Conservation (phyloP, 2,888 invertebrate genomes). For the Dryocosmus kuriphilus region DNA sequence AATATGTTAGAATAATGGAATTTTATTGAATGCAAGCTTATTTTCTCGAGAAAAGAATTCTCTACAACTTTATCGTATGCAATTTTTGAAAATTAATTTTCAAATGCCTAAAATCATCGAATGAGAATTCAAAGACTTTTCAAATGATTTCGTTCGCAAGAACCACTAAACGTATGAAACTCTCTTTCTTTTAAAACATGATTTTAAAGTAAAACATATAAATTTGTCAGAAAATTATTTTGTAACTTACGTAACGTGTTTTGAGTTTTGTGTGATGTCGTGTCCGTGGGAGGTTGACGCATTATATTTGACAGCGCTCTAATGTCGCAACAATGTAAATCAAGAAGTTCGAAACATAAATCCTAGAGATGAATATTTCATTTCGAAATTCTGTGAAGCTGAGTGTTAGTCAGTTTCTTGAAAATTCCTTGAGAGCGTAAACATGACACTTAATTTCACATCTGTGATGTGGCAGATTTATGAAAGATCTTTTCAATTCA, state of each 20-base stretch:
- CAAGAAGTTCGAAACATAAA: not conserved
- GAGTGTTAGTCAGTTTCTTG: not conserved
- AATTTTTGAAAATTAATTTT: no score
- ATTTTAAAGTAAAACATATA: not conserved
- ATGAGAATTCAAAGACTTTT: no score
- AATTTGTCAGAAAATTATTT: not conserved
- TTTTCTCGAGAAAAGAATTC: no score
- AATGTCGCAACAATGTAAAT: slow-evolving; percentile 13
- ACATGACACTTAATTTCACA: slow-evolving; percentile 1
- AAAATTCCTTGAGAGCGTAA: not conserved
- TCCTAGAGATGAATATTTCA: slow-evolving; percentile 11
- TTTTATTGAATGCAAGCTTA: no score
- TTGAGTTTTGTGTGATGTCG: not conserved
- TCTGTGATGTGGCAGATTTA: not conserved
- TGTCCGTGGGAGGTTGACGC: not conserved
- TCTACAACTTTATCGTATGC: no score
- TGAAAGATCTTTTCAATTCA: not conserved
- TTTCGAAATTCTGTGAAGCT: not conserved
- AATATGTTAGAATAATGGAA: no score
- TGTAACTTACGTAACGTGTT: not conserved
- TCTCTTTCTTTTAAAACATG: not conserved
- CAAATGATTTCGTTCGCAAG: not conserved
- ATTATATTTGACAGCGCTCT: slow-evolving; percentile 4
- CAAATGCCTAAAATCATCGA: no score
- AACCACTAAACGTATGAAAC: not conserved